Evolutionary conservation across 2,113 vertebrate species (phyloP).

Genomic region (Varanus komodoensis): DNA sequence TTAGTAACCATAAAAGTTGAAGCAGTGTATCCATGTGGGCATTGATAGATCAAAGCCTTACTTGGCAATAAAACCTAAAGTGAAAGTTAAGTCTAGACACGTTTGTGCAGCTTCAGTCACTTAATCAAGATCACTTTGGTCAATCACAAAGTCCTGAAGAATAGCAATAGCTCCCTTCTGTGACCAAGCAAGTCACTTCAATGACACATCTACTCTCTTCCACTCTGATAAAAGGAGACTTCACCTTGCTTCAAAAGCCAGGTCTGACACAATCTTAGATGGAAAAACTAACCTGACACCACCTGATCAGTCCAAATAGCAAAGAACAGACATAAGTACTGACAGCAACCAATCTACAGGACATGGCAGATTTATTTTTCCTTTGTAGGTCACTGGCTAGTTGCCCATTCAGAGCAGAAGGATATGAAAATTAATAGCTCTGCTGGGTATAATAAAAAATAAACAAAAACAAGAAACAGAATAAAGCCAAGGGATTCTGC

Average conservation of each 20-base stretch:
- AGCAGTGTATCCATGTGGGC: background rate
- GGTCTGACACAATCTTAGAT: background rate
- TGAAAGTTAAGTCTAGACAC: constrained; percentile 14
- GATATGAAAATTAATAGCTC: constrained; percentile 61
- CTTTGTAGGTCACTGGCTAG: constrained; percentile 63
- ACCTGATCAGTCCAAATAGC: background rate
- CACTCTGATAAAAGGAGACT: constrained; percentile 14
- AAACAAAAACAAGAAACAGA: constrained; percentile 22
- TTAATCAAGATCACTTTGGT: constrained; percentile 3
- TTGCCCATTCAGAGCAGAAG: constrained; percentile 61
- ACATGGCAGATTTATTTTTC: constrained; percentile 50
- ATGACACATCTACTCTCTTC: background rate
- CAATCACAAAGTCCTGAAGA: constrained; percentile 16
- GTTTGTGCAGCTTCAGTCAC: background rate
- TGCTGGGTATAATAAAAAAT: constrained; percentile 36
- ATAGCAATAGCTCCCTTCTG: background rate
- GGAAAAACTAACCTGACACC: constrained; percentile 2
- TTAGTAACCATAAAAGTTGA: background rate
- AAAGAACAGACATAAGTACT: constrained; percentile 17
- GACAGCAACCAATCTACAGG: constrained; percentile 39
- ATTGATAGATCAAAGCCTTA: background rate
- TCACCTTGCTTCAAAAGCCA: constrained; percentile 24
- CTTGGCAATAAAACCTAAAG: background rate
- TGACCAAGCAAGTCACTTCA: constrained; percentile 18
- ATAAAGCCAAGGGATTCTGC: constrained; percentile 45